A percentile compares a stretch with the other conserved stretches of the same genome.
These are phyloP conservation scores for Sapayoa aenigma DNA, from an alignment of 2,113 vertebrate genomes.

Conservation along the genomic window DNA sequence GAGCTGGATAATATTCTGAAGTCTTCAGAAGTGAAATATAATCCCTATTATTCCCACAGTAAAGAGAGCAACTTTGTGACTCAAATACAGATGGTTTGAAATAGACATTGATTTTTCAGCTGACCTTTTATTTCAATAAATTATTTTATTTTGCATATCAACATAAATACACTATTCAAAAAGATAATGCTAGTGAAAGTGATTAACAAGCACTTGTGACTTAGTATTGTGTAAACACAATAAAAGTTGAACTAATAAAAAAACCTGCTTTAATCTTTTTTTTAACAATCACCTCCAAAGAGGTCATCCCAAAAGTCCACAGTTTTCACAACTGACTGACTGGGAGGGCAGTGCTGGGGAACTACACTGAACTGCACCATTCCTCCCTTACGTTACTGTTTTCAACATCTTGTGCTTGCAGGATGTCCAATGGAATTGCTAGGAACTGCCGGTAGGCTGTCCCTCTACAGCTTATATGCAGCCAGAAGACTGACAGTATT, in stretches of 20 bases:
- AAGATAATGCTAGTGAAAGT: background rate
- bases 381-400: background rate
- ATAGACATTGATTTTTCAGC: background rate
- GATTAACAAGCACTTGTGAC: background rate
- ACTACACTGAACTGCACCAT: too few relatives aligned
- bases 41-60: background rate
- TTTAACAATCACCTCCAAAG: background rate
- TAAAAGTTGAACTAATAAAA: background rate
- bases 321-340: background rate
- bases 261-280: background rate
- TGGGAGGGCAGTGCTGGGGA: background rate
- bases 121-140: constrained; percentile 17
- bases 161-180: background rate
- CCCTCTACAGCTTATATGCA: background rate
- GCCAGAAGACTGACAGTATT: background rate
- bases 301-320: background rate
- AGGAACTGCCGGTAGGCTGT: background rate
- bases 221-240: background rate
- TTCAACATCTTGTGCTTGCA: background rate
- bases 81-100: background rate
- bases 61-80: background rate
- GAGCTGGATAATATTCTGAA: background rate
- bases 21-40: background rate
- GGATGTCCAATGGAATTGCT: background rate
- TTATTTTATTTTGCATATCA: background rate